Base-by-base conservation (phyloP, 2,888 invertebrate genomes). In the Drosophila colorata region DNA sequence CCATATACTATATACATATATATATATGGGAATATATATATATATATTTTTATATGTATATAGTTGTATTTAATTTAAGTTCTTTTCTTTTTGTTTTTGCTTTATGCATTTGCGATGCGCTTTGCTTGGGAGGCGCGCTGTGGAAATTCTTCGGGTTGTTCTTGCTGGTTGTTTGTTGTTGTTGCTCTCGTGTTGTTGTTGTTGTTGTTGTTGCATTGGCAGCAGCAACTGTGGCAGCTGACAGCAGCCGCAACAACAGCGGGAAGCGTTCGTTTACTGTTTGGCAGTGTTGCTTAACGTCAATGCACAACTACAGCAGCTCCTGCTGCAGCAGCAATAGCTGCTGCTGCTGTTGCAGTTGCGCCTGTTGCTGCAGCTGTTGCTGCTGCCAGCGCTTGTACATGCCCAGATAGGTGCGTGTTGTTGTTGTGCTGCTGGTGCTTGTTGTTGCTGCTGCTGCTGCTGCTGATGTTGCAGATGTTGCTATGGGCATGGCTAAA, bases 381-480 rank as follows among this genome's bases (percentile, higher is more conserved):
- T 88, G 83, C 64, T 87, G 88, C 66, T 86, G 88, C 84, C 86
- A 73, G 61, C 87, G 86, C 75, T 89, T 78, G 60, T 85, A 80
- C 76, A 88, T 74, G 56, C 82, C 77, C 68, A 85, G 60, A 63
- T 87, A 80, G 52, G 78, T 70, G 64, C 66, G 74, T 31, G 87
- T 61, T 43, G 77, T 57, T 44, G 67, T 43, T 44, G 59, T 35
- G 18, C 49, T 64, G 31, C 33, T 60, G 31, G 38, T 57, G 60
- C 23, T 63, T 2, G 20, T 38, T 5, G 46, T 43, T 67, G 53
- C 44, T 7, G 69, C 35, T 60, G 69, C 8, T 47, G 49, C 55
- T 53, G 59, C 28, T 60, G 51, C 41, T 48, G 65, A 9, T 61
- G 65, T 16, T 68, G 66, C 41, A 67, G 68, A 37, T 67, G 40